These are phyloP conservation scores for Brachyptera risi DNA, from an alignment of 2,888 invertebrate genomes.

Conservation along the genomic window DNA sequence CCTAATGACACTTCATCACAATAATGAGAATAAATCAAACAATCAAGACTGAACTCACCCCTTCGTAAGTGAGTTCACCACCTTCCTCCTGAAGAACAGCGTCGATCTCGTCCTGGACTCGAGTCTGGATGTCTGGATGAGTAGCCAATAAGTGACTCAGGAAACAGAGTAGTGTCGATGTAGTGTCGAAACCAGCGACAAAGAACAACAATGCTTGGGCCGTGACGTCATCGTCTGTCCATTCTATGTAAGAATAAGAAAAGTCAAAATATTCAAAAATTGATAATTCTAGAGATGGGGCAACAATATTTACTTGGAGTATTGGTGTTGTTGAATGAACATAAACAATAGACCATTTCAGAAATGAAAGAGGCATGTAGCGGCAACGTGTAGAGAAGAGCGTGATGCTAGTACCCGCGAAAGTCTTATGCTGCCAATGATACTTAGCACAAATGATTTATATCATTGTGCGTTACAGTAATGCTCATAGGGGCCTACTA, in stretches of 20 bases:
- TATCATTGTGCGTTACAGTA: too few species aligned
- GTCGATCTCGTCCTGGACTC: constrained; percentile 36
- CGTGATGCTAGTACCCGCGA: background rate
- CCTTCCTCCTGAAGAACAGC: constrained; percentile 28
- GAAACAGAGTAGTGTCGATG: constrained; percentile 37
- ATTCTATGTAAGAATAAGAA: too few species aligned
- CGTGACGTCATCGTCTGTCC: constrained; percentile 27
- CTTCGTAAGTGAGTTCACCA: constrained; percentile 36
- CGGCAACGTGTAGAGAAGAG: too few species aligned
- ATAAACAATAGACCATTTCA: too few species aligned
- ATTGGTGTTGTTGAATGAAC: background rate
- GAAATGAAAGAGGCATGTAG: too few species aligned
- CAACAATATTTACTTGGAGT: background rate
- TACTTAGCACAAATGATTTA: too few species aligned
- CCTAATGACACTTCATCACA: too few species aligned
- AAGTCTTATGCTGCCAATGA: too few species aligned
- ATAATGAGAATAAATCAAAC: too few species aligned
- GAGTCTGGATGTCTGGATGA: constrained; percentile 36
- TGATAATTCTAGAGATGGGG: too few species aligned
- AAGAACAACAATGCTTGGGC: constrained; percentile 37
- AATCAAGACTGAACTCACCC: too few species aligned
- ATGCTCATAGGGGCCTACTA: too few species aligned
- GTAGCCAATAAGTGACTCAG: constrained; percentile 35
- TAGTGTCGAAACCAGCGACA: constrained; percentile 39
- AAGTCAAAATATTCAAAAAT: background rate